Conservation (phyloP, 2,113 vertebrate species). For the Meleagris gallopavo region DNA sequence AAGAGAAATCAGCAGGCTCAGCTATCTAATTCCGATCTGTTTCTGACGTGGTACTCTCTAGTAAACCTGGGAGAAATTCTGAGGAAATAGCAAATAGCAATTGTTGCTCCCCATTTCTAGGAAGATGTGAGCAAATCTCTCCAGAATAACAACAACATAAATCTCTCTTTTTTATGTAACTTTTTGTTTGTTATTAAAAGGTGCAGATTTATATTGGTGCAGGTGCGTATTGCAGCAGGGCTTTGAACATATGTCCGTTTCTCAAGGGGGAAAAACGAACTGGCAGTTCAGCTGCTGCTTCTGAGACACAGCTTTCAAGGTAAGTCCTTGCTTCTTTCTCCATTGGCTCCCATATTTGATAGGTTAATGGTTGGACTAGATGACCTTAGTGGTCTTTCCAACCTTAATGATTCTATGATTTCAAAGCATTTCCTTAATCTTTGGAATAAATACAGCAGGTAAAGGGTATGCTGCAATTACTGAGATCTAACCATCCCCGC, state of each 20-base stretch:
- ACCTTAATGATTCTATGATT: not conserved
- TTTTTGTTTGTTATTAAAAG: not conserved
- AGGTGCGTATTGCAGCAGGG: not conserved
- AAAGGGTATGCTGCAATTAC: not conserved
- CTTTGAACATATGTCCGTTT: fast-evolving
- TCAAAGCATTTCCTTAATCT: not conserved
- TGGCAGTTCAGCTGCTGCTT: not conserved
- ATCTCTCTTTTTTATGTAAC: not conserved
- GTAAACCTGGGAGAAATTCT: not conserved
- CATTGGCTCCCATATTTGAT: not conserved
- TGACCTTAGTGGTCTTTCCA: no score
- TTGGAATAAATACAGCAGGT: not conserved
- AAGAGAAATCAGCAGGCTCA: not conserved
- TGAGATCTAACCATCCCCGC: not conserved
- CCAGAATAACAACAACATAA: not conserved
- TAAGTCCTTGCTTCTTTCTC: not conserved
- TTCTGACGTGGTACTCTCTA: not conserved
- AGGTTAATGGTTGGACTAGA: no score
- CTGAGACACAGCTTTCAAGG: not conserved
- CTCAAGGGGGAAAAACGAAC: not conserved
- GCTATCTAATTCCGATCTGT: not conserved
- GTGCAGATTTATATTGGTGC: fast-evolving
- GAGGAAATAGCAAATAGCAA: not conserved
- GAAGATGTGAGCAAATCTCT: not conserved
- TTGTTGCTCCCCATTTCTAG: not conserved